These are phyloP conservation scores for Gorsachius magnificus DNA, from an alignment of 2,797 vertebrate genomes.

Conservation along the genomic window DNA sequence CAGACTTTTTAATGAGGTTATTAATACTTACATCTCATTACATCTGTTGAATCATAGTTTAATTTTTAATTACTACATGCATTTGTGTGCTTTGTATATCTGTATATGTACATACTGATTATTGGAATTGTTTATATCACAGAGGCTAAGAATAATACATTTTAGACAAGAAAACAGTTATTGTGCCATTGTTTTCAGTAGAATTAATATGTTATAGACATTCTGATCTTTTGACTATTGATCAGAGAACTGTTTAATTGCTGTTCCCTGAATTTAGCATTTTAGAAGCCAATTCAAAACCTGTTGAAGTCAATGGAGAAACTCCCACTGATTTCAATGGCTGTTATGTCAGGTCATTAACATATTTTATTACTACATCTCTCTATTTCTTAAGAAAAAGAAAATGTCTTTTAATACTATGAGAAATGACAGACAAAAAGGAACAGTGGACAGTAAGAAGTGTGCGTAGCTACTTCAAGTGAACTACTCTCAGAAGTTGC, in stretches of 20 bases:
- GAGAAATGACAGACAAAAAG: background rate
- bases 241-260: background rate
- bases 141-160: background rate
- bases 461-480: background rate
- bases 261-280: background rate
- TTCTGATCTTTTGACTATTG: background rate
- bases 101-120: background rate
- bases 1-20: conserved; percentile 58
- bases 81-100: conserved; percentile 20
- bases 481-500: background rate
- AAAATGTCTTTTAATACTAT: background rate
- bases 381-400: background rate
- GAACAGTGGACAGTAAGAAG: background rate
- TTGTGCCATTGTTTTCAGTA: background rate
- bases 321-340: background rate
- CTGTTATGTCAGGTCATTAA: background rate
- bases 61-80: conserved; percentile 49
- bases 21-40: conserved; percentile 62
- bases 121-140: conserved; percentile 4
- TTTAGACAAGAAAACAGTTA: background rate
- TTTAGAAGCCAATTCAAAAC: background rate
- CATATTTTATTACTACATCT: background rate
- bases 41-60: conserved; percentile 52
- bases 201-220: background rate
- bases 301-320: background rate